A percentile compares a stretch with the other conserved stretches of the same genome.
phyloP scores from a whole-genome alignment of 2,888 invertebrate genomes.

The Eupithecia exiguata region DNA sequence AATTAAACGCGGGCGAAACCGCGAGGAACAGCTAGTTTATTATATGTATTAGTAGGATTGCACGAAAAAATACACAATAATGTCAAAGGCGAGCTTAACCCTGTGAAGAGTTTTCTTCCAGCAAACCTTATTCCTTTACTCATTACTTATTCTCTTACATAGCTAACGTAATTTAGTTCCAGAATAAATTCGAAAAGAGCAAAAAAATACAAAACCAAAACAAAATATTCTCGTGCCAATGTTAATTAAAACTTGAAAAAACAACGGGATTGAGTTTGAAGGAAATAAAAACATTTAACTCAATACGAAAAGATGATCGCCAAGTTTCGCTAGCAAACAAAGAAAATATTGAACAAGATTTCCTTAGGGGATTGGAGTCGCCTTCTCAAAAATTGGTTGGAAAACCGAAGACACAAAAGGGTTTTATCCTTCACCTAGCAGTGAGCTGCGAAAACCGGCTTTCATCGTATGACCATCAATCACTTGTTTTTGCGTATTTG shows the following conservation, averaged over 20 bases:
- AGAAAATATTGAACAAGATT: conserved; percentile 71
- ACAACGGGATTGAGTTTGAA: conserved; percentile 33
- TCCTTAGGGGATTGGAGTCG: conserved; percentile 70
- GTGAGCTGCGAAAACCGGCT: conserved; percentile 41
- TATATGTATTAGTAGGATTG: no score
- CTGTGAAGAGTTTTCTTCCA: no score
- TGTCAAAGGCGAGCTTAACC: no score
- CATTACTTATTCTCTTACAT: no score
- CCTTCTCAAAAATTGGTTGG: conserved; percentile 70
- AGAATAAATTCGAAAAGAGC: background rate
- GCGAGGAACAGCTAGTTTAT: no score
- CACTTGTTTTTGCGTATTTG: conserved; percentile 57
- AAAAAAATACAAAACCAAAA: background rate
- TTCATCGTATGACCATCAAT: conserved; percentile 59
- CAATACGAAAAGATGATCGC: conserved; percentile 37
- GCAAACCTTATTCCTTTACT: no score
- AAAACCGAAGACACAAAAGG: conserved; percentile 68
- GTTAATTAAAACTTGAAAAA: conserved; percentile 23
- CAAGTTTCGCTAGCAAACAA: conserved; percentile 62
- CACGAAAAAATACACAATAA: no score
- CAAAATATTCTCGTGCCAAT: conserved; percentile 3
- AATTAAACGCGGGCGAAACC: no score
- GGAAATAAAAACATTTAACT: conserved; percentile 26
- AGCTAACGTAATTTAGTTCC: background rate
- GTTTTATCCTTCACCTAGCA: conserved; percentile 60